phyloP scores from a whole-genome alignment of 1,140 invertebrate species.

The Popillia japonica region DNA sequence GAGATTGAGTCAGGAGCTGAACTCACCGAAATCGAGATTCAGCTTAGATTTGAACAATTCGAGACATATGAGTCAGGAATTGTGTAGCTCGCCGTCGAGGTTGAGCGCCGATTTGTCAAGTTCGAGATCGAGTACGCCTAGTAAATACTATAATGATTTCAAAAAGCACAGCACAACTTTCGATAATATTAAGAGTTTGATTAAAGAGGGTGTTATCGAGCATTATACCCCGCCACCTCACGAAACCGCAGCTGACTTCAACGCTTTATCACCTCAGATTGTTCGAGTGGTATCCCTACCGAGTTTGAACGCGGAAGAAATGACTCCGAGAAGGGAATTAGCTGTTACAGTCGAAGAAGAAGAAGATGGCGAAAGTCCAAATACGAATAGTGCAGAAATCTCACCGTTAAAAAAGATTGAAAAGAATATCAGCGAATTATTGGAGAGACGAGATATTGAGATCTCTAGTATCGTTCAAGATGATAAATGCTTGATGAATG shows the following conservation, averaged over 20 bases:
- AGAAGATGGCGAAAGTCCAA: conserved; percentile 67
- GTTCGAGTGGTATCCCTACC: conserved; percentile 74
- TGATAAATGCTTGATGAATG: conserved; percentile 49
- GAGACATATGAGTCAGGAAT: conserved; percentile 63
- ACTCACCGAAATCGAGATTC: conserved; percentile 66
- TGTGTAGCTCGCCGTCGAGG: conserved; percentile 53
- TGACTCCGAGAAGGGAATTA: conserved; percentile 61
- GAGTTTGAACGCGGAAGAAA: conserved; percentile 66
- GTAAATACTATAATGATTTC: conserved; percentile 64
- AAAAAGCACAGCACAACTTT: conserved; percentile 80
- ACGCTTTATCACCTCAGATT: conserved; percentile 59
- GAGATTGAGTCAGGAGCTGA: conserved; percentile 65
- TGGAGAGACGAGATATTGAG: conserved; percentile 63
- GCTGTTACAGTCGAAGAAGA: conserved; percentile 70
- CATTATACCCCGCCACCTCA: conserved; percentile 59
- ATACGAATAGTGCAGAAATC: conserved; percentile 64
- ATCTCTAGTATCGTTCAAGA: conserved; percentile 53
- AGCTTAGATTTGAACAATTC: conserved; percentile 68
- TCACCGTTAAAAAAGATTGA: conserved; percentile 72
- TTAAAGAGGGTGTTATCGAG: conserved; percentile 72
- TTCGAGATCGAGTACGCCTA: conserved; percentile 54
- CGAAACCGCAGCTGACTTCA: conserved; percentile 64
- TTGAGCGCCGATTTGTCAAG: conserved; percentile 52
- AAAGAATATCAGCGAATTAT: conserved; percentile 71
- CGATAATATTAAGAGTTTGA: conserved; percentile 78